phyloP scores from a whole-genome alignment of 2,797 vertebrate genomes.

The Loris lydekkerianus region DNA sequence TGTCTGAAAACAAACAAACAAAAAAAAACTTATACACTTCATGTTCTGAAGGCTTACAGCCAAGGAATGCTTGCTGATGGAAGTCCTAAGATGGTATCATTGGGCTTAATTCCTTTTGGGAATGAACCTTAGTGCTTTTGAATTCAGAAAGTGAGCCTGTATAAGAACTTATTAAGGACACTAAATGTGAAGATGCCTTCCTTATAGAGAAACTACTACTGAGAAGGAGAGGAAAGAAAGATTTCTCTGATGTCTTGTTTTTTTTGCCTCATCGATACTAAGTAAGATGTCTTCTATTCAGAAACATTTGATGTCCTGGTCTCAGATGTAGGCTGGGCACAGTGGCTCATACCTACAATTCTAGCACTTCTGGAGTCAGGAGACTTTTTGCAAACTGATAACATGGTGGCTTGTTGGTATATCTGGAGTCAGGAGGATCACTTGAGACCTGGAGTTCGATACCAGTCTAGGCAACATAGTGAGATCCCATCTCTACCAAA shows the following conservation, averaged over 20 bases:
- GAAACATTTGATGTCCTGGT: slow-evolving; percentile 20
- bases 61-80: background rate
- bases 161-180: slow-evolving; percentile 23
- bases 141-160: background rate
- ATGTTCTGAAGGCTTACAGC: background rate
- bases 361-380: background rate
- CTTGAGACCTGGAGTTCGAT: background rate
- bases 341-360: background rate
- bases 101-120: background rate
- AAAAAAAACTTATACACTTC: background rate
- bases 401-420: too few species aligned
- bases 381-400: too few species aligned
- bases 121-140: background rate
- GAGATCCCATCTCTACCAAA: too few species aligned
- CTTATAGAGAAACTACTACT: background rate
- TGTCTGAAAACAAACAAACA: too few species aligned
- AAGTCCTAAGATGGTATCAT: background rate
- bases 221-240: background rate
- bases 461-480: too few species aligned
- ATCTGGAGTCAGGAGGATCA: background rate
- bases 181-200: slow-evolving; percentile 12
- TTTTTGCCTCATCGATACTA: slow-evolving; percentile 16
- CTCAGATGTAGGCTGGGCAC: background rate
- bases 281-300: slow-evolving; percentile 8
- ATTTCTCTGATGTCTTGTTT: background rate